These are phyloP conservation scores for Cataglyphis livida DNA, from an alignment of 2,888 invertebrate genomes.

Conservation along the genomic window DNA sequence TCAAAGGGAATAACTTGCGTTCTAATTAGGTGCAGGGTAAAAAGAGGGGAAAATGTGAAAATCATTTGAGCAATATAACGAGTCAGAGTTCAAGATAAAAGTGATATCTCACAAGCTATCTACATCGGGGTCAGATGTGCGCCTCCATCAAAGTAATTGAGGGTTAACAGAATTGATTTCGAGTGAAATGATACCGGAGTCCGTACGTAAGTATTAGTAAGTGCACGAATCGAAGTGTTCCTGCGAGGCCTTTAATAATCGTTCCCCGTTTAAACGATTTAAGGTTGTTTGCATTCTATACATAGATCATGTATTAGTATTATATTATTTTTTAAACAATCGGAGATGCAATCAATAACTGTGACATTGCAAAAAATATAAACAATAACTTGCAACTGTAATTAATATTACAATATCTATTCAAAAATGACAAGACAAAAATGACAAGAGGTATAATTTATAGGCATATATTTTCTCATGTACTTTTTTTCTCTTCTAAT, in stretches of 20 bases:
- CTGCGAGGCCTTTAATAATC: constrained; percentile 35
- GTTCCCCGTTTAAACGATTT: constrained; percentile 35
- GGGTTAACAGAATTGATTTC: constrained; percentile 52
- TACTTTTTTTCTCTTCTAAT: no score
- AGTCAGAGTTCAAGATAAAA: constrained; percentile 51
- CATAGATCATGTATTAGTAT: constrained; percentile 8
- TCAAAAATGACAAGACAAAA: background rate
- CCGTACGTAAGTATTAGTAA: constrained; percentile 14
- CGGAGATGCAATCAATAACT: background rate
- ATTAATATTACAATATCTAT: background rate
- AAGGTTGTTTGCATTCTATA: constrained; percentile 17
- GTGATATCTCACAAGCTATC: constrained; percentile 50
- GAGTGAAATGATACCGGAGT: constrained; percentile 31
- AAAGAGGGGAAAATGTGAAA: constrained; percentile 28
- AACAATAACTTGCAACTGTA: background rate
- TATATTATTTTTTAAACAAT: constrained; percentile 2
- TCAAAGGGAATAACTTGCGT: constrained; percentile 39
- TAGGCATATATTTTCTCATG: no score
- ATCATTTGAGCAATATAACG: constrained; percentile 40
- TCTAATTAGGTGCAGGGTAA: constrained; percentile 1
- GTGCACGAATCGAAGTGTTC: constrained; percentile 13
- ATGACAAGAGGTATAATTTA: background rate
- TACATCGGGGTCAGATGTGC: constrained; percentile 40
- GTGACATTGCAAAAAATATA: constrained; percentile 11
- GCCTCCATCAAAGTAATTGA: constrained; percentile 53